Base-by-base conservation (phyloP, 2,113 vertebrate genomes). In the Albula glossodonta region DNA sequence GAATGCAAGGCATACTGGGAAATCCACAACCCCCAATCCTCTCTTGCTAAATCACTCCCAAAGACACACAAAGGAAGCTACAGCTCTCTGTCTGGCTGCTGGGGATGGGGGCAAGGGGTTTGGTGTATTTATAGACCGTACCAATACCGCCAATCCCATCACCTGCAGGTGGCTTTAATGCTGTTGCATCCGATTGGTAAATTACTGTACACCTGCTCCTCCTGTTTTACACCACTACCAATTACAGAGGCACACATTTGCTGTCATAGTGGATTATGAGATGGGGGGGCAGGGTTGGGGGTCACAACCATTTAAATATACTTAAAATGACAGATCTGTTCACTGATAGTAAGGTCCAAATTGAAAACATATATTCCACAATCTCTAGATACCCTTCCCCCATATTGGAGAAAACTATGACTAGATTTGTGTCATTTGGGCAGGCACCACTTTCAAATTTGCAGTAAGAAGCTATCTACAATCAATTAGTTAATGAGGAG, bases 171-270 rank as follows among this genome's bases (percentile, higher is more conserved):
- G 51, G 51, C 13, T 25, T 56, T 60, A 41, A 56, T 19, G 15
- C 11, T 50, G 41, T 51, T 50, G 41, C 25, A 79, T 25, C 78
- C 50, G 78, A 79, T 74, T n/a, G 15, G 78, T 79, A 17, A 79
- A 63, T 19, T 80, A 56, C 93, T 93, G 93, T 80, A 56, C 93
- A 94, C 93, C 92, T 93, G 92, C 89, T 92, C 89, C 83, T 80
- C 78, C 19, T 84, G 48, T 74, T 84, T 86, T 86, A n/a, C 51
- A 74, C 19, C 17, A 50, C 41, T 17, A 17, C 41, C 49, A 49
- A 79, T 79, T 79, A 50, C 78, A 74, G 22, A 74, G n/a, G 70
- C 70, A 10, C 19, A 22, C 22, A 74, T 74, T 3, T 31, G n/a
- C 4, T 74, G 70, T 25, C 31, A 2, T 3, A 25, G 60, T 66